Percentiles rank a stretch among this genome's conserved stretches.
phyloP scores from a whole-genome alignment of 2,113 vertebrate species.

The Channa maculata region DNA sequence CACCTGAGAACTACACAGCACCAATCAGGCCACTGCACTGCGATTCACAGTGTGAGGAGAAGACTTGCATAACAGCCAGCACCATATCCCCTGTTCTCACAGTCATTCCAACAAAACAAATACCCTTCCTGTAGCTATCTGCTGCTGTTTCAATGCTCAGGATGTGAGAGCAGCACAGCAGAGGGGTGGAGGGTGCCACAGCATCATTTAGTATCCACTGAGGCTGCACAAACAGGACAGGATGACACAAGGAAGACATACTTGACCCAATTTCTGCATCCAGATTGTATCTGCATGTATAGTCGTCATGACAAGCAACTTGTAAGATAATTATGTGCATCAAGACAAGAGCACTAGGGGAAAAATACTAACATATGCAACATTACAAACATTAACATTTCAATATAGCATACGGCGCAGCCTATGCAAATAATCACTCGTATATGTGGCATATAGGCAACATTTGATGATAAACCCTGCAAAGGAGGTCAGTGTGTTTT shows the following conservation, averaged over 20 bases:
- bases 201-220: conserved; percentile 33
- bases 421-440: neutral
- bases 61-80: conserved; percentile 73
- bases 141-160: conserved; percentile 30
- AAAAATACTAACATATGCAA: no score
- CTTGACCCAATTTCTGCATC: conserved; percentile 74
- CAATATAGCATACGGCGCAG: neutral
- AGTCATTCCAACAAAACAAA: conserved; percentile 33
- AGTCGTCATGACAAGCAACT: no score
- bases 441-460: neutral
- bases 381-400: neutral
- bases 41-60: conserved; percentile 71
- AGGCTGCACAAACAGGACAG: conserved; percentile 24
- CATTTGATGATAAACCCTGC: conserved; percentile 4
- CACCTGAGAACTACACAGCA: conserved; percentile 65
- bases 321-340: no score
- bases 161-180: neutral
- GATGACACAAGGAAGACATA: conserved; percentile 4
- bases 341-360: no score
- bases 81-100: conserved; percentile 48
- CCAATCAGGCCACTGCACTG: conserved; percentile 67
- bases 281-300: neutral
- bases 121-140: neutral
- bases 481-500: conserved; percentile 69
- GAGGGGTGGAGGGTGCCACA: neutral